Evolutionary conservation across 1,140 invertebrate genomes (phyloP), one percentile per base, ranked within the genome.

Genomic region (Drosophila guanche): DNA sequence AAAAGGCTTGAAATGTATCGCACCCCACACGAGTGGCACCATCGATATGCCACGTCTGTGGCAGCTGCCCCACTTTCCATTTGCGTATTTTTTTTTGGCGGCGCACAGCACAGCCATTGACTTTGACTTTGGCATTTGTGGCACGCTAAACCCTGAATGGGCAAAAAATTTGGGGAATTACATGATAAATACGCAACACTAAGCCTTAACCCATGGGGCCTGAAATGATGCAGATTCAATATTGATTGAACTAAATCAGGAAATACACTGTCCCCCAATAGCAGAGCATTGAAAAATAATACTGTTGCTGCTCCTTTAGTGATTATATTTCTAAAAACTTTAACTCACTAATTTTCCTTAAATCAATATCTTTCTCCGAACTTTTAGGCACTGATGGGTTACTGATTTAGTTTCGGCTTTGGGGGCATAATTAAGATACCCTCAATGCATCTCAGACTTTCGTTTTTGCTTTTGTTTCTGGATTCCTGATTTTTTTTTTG

Each of bases 81-180:
- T 69, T 41, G 25, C 20, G 51, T 12, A 37, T 12, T 37, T 37
- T 37, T 37, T 37, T 3, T 10, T 4, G 0, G 67, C 56, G 69
- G 59, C 37, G 48, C 50, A 41, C 23, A 23, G 14, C 12, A 14
- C 27, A 50, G 33, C 52, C 52, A 51, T 52, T 73, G 79, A 59
- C 75, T 79, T 76, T 84, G 72, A 79, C 71, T 78, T 58, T 69
- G 73, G 78, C 46, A 73, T 83, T 80, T 78, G 61, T 58, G 62
- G 72, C 23, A 14, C 41, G 43, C 46, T 5, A 50, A 63, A 33
- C 61, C 60, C 45, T 10, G 27, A 2, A 23, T 10, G 12, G 33
- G 33, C 4, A 23, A 16, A 42, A 71, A 60, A 55, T 70, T 65
- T 43, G 46, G 70, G 63, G 63, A 63, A 69, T 56, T 53, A 41